A percentile compares a stretch with the other conserved stretches of the same genome.
Evolutionary conservation across 1,140 invertebrate genomes (phyloP).

Genomic region (Cotesia glomerata): DNA sequence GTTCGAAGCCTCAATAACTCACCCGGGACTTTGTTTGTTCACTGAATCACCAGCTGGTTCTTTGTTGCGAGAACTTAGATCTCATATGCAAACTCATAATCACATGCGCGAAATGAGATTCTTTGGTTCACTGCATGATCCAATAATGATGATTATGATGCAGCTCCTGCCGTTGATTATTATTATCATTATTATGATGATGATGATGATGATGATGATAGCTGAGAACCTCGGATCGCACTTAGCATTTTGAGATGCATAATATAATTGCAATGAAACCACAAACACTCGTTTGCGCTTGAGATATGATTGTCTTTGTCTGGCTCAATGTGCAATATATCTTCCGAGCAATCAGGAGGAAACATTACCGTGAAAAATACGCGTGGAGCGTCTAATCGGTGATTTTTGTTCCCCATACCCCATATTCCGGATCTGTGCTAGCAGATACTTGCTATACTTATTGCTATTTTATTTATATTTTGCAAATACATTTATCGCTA

Average conservation of each 20-base stretch:
- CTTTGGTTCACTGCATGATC: no score
- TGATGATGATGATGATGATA: no score
- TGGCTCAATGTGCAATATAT: background rate
- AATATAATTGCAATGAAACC: background rate
- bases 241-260: no score
- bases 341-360: background rate
- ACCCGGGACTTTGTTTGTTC: background rate
- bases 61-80: background rate
- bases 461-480: background rate
- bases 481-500: background rate
- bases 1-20: background rate
- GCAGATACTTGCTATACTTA: background rate
- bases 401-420: background rate
- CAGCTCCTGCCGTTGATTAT: no score
- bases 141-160: no score
- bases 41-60: background rate
- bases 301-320: background rate
- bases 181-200: no score
- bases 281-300: background rate
- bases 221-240: no score
- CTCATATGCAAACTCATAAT: background rate
- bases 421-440: background rate
- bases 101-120: background rate
- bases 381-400: background rate
- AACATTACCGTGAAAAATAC: slow-evolving; percentile 7